Evolutionary conservation across 1,140 invertebrate genomes (phyloP), one percentile per base, ranked within the genome.

Genomic region (Cyclina sinensis): DNA sequence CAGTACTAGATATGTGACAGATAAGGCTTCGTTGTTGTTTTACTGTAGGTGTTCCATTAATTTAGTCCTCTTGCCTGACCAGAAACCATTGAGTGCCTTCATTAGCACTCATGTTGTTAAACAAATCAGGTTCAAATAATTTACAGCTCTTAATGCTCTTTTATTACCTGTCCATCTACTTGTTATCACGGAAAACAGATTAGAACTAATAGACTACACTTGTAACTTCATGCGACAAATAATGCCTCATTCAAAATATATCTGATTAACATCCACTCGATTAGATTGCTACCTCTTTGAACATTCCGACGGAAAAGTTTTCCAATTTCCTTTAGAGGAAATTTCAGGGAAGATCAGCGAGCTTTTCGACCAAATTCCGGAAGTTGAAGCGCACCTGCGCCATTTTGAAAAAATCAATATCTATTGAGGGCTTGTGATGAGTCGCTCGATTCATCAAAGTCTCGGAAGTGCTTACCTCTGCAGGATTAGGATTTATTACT

Each of bases 311-410:
- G 83, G 83, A 76, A 86, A 76, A 76, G 85, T 70, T 87, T 87
- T 87, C 85, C 76, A 87, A 87, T 87, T 87, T 87, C 85, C 85
- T 87, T 51, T 87, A 37, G 70, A 87, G 85, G 85, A 78, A 80
- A 79, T 87, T 76, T 87, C 73, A 80, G 73, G 74, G 73, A 80
- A 79, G 85, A 87, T 87, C 85, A 80, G 51, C 85, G 46, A 27
- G 73, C 51, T 54, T 84, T 79, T 80, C 62, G 43, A 54, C 74
- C 30, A 51, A 32, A 78, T 87, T 51, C 85, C 85, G 85, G 85
- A 87, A 87, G 76, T 80, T 48, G 57, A 80, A 11, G n/a, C 48
- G 37, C 54, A 59, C 74, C 48, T 51, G 76, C 74, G 74, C 73
- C 85, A 76, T 78, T 87, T 79, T 76, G 51, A 68, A 68, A 48